A percentile compares a stretch with the other conserved stretches of the same genome.
phyloP scores from a whole-genome alignment of 2,888 invertebrate species.

The Phlogophora meticulosa region DNA sequence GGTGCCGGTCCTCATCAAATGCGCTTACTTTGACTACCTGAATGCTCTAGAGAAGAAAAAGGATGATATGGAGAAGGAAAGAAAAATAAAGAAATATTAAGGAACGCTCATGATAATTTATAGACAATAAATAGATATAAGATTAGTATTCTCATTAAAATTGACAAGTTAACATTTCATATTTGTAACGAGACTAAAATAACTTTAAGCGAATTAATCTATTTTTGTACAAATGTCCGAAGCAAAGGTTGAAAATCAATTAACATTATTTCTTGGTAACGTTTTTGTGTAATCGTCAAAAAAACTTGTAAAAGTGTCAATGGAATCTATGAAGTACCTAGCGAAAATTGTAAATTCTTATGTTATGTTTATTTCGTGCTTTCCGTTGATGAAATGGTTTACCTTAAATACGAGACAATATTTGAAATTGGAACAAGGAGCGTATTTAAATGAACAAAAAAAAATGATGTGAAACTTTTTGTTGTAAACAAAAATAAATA shows the following conservation, averaged over 20 bases:
- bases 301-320: constrained; percentile 23
- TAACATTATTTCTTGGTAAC: constrained; percentile 1
- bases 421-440: constrained; percentile 34
- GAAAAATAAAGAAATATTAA: constrained; percentile 76
- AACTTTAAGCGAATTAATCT: not conserved
- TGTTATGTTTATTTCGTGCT: constrained; percentile 18
- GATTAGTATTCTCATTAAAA: constrained; percentile 32
- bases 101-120: not conserved
- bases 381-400: constrained; percentile 23
- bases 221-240: constrained; percentile 1
- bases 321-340: constrained; percentile 6
- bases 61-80: constrained; percentile 73
- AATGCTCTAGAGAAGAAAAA: constrained; percentile 79
- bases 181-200: constrained; percentile 24
- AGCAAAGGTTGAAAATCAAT: not conserved
- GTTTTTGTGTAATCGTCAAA: constrained; percentile 39
- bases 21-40: constrained; percentile 84
- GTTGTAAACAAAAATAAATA: constrained; percentile 23
- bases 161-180: constrained; percentile 3
- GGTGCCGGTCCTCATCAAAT: constrained; percentile 83
- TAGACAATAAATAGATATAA: not conserved
- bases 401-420: constrained; percentile 14
- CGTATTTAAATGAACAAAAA: too few relatives aligned
- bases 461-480: constrained; percentile 9
- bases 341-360: constrained; percentile 19